Base-by-base conservation (phyloP, 2,888 invertebrate species). In the Sphinx pinastri region DNA sequence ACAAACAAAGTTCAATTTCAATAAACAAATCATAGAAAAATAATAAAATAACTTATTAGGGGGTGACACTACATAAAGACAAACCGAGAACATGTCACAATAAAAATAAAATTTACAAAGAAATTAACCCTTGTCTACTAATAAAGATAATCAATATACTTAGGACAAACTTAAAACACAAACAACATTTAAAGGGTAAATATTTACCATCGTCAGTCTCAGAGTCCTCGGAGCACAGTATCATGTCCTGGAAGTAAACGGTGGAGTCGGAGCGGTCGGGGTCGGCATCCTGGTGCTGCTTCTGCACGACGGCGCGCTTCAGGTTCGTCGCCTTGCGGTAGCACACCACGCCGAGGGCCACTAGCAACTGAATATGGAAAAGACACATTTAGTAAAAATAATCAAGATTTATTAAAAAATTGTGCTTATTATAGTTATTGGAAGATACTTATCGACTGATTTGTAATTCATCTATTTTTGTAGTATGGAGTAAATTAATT, bases 231-330 rank as follows among this genome's bases (percentile, higher is more conserved):
- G 98, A 98, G 87, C 98, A 98, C 82, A 98, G 97, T 71, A 97
- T 95, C 90, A 98, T 97, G 90, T 99, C 98, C 90, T 98, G 98
- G 89, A 98, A 98, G 92, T 98, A 99, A n/a, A 98, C 98, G 67
- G 98, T 98, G 12, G 98, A 98, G 91, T 98, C 99, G 6, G 98
- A 98, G 67, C 97, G 97, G 85, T 98, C 98, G 60, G 97, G 98
- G 85, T 97, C 97, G 57, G 97, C 96, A 72, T 97, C 97, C 71
- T 94, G 94, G 81, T 95, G 94, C 90, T 97, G 97, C 80, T 97
- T 96, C 85, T 96, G 97, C 63, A 96, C 95, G 52, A 93, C 92
- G 0, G 95, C 95, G 71, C 98, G 95, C 87, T 97, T 98, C 78
- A 98, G 89, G 70, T 97, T 96, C 74, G 97, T 98, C 0, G 98